Evolutionary conservation across 2,888 invertebrate species (phyloP).

Genomic region (Microdon myrmicae): DNA sequence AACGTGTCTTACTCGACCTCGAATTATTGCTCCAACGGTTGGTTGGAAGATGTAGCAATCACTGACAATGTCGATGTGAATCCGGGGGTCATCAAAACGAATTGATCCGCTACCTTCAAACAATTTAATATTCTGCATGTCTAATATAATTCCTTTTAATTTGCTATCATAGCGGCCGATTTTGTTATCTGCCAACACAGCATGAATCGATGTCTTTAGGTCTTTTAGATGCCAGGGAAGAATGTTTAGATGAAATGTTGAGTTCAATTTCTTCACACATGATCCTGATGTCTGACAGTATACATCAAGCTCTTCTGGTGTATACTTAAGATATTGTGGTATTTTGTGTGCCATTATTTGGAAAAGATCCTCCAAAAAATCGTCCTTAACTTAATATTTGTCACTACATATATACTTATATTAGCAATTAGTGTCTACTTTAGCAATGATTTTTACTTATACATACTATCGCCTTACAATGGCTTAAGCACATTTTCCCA

Average conservation of each 20-base stretch:
- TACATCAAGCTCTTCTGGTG: conserved; percentile 66
- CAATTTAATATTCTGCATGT: conserved; percentile 72
- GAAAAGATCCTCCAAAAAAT: too few species aligned
- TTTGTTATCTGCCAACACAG: conserved; percentile 64
- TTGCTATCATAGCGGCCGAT: conserved; percentile 69
- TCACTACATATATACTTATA: too few species aligned
- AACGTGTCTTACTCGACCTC: conserved; percentile 72
- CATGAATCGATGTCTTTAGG: conserved; percentile 68
- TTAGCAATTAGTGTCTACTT: too few species aligned
- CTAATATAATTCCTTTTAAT: conserved; percentile 72
- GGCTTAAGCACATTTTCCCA: too few species aligned
- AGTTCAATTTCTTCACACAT: conserved; percentile 68
- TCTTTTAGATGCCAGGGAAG: conserved; percentile 70
- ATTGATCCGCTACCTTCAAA: conserved; percentile 67
- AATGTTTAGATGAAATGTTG: conserved; percentile 68
- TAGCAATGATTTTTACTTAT: too few species aligned
- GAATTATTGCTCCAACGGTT: conserved; percentile 68
- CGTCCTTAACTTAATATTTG: too few species aligned
- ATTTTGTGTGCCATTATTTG: conserved; percentile 61
- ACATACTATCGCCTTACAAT: too few species aligned
- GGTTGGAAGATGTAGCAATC: conserved; percentile 76
- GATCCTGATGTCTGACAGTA: conserved; percentile 68
- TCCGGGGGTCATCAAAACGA: conserved; percentile 69
- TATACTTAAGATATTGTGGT: conserved; percentile 64
- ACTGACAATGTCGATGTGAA: conserved; percentile 72